Percentiles rank a stretch among this genome's conserved stretches.
Evolutionary conservation across 92 coral and sea anemone species (phyloP).

Genomic region (Paragorgia papillata): DNA sequence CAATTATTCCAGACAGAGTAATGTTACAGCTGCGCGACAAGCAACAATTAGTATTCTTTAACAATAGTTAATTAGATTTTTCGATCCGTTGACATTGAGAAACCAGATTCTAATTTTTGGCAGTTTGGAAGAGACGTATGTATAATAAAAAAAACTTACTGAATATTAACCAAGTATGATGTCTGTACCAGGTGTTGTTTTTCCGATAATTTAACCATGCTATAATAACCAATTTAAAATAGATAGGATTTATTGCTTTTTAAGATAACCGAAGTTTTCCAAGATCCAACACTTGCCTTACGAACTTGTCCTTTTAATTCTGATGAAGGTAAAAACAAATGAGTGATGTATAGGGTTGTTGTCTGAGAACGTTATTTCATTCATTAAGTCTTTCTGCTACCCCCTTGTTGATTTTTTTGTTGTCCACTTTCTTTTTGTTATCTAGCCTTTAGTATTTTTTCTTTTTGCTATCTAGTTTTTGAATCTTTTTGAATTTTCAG

Average conservation of each 20-base stretch:
- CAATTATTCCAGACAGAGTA: too few species aligned
- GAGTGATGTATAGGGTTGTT: background rate
- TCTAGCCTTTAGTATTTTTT: too few species aligned
- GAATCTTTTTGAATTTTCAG: too few species aligned
- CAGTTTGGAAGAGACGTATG: conserved; percentile 22
- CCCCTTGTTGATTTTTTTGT: conserved; percentile 8
- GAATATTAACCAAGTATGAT: too few species aligned
- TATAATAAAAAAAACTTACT: background rate
- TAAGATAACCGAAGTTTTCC: conserved; percentile 69
- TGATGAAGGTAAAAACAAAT: background rate
- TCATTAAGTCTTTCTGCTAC: too few species aligned
- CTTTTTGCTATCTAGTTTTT: too few species aligned
- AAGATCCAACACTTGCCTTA: conserved; percentile 33
- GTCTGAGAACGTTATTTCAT: too few species aligned
- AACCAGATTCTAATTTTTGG: background rate
- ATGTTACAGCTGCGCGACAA: too few species aligned
- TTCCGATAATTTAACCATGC: too few species aligned
- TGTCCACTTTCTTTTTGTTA: background rate
- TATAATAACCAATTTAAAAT: too few species aligned
- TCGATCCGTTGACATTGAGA: background rate
- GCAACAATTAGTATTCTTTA: background rate
- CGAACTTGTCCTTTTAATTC: conserved; percentile 12
- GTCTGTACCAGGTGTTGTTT: too few species aligned
- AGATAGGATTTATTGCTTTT: background rate
- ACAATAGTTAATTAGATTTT: conserved; percentile 18